Evolutionary conservation across 2,797 vertebrate genomes (phyloP).

Genomic region (Urocyon cinereoargenteus): DNA sequence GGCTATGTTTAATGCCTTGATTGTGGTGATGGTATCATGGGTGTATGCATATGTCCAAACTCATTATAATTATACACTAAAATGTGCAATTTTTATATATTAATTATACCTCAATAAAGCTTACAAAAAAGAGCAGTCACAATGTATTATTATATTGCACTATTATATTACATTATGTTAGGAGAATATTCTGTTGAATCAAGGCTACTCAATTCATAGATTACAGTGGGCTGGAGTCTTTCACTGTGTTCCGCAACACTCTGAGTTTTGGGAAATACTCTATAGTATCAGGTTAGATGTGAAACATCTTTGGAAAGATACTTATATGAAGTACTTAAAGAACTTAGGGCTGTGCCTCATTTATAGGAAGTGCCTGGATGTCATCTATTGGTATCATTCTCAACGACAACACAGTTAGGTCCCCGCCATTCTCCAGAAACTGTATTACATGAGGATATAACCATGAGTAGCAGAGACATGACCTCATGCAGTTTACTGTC

Average conservation of each 20-base stretch:
- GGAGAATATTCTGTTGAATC: neutral
- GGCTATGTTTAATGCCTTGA: neutral
- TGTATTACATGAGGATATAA: neutral
- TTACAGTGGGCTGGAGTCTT: neutral
- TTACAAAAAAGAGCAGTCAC: neutral
- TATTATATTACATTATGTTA: neutral
- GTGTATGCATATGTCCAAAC: neutral
- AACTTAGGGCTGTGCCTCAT: neutral
- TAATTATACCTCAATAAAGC: neutral
- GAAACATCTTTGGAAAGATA: neutral
- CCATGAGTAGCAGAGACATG: neutral
- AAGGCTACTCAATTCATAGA: neutral
- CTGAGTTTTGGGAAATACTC: neutral
- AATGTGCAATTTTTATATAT: neutral
- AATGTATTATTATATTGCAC: neutral
- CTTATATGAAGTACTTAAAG: neutral
- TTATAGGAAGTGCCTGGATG: neutral
- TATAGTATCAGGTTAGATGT: neutral
- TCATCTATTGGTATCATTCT: neutral
- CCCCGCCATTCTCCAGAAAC: neutral
- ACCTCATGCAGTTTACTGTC: neutral
- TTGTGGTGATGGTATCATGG: neutral
- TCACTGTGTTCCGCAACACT: neutral
- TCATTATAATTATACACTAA: neutral
- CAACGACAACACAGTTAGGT: neutral